These are phyloP conservation scores for Alcedo atthis DNA, from an alignment of 2,797 vertebrate genomes.

Conservation along the genomic window DNA sequence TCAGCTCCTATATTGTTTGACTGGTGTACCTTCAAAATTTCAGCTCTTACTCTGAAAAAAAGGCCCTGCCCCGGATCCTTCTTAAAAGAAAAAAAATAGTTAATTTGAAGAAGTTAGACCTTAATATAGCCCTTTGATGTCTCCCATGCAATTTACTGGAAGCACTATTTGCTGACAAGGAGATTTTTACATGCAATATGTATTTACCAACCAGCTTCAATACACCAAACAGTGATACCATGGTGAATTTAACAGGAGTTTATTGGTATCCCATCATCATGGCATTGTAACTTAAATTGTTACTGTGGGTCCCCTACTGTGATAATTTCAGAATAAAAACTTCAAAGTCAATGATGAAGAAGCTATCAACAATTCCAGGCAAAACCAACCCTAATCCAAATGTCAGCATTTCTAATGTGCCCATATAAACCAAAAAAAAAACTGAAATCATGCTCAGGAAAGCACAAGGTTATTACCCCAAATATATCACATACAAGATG, in stretches of 20 bases:
- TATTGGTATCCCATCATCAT: background rate
- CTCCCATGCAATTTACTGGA: background rate
- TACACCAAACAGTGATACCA: background rate
- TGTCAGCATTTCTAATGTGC: background rate
- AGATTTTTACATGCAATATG: background rate
- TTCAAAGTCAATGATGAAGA: background rate
- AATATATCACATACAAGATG: background rate
- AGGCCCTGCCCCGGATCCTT: background rate
- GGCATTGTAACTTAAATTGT: background rate
- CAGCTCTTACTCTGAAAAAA: background rate
- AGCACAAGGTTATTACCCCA: background rate
- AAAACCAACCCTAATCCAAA: background rate
- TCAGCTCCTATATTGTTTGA: background rate
- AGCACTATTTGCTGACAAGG: background rate
- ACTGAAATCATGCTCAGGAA: background rate
- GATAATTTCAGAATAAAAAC: background rate
- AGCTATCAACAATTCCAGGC: background rate
- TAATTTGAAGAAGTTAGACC: background rate
- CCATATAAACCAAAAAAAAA: background rate
- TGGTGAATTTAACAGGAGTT: background rate
- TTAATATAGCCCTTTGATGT: background rate
- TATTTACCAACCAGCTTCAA: background rate
- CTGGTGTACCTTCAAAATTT: background rate
- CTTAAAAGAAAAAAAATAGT: background rate
- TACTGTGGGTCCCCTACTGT: background rate